Percentiles rank a stretch among this genome's conserved stretches.
These are phyloP conservation scores for Nymphalis io DNA, from an alignment of 1,140 invertebrate genomes.

Conservation along the genomic window DNA sequence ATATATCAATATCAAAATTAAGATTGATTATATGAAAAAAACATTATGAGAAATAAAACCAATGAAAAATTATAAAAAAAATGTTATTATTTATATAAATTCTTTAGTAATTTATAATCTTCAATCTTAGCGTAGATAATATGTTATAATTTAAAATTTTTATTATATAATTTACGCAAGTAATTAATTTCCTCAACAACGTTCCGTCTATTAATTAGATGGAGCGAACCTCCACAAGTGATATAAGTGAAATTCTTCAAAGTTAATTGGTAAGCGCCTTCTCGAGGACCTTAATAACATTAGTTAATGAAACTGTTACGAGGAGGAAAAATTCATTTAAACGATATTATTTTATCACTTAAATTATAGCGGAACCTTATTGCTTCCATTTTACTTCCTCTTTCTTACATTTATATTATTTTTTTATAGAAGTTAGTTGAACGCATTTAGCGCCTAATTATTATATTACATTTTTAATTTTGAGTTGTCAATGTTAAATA, in stretches of 20 bases:
- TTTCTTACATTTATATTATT: background rate
- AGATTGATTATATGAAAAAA: too few relatives aligned
- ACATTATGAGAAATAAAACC: too few relatives aligned
- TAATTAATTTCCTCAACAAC: slow-evolving; percentile 39
- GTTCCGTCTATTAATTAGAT: slow-evolving; percentile 43
- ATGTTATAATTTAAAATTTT: slow-evolving; percentile 3
- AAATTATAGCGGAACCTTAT: background rate
- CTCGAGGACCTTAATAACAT: slow-evolving; percentile 14
- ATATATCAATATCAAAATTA: too few relatives aligned
- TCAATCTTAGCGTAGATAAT: background rate
- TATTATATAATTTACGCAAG: slow-evolving; percentile 21
- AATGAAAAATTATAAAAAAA: too few relatives aligned
- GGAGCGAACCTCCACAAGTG: slow-evolving; percentile 36
- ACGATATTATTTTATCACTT: slow-evolving; percentile 11
- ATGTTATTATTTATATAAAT: too few relatives aligned
- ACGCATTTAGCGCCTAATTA: background rate
- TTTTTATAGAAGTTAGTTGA: background rate
- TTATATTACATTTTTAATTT: background rate
- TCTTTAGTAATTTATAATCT: background rate
- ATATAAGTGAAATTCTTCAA: slow-evolving; percentile 48
- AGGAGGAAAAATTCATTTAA: background rate
- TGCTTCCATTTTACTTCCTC: background rate
- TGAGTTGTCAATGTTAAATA: background rate
- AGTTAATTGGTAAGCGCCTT: slow-evolving; percentile 29
- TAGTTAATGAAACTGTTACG: slow-evolving; percentile 19